Base-by-base conservation (phyloP, 2,888 invertebrate genomes). In the Amiota communis region DNA sequence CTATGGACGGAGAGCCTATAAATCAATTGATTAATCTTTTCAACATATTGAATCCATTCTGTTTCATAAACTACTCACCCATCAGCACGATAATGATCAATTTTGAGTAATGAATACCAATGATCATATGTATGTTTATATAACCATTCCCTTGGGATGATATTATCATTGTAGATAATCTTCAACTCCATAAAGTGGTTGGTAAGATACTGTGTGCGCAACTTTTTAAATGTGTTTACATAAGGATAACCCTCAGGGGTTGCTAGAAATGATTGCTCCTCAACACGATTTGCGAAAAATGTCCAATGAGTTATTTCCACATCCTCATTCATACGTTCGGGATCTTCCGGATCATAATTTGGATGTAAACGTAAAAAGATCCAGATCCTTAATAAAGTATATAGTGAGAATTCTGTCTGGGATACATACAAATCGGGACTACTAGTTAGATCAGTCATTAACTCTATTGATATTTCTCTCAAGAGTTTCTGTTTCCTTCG, bases 391-490 rank as follows among this genome's bases (percentile, higher is more conserved):
- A 95, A 86, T 86, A 95, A 89, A 67, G 93, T 92, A 80, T 95
- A 95, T 57, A 95, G 89, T 49, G 94, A 94, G 88, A 94, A 94
- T 89, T 95, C 95, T 0, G 95, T 95, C 89, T 95, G 95, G 90
- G 95, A 92, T 1, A 94, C 94, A 85, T 93, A 93, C 74, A 95
- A 90, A 80, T 93, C 92, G 0, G 93, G 92, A 86, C 93, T 93
- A 12, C 91, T 88, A 46, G 94, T 91, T 47, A 95, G 87, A 56
- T 92, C 90, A 3, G 91, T 90, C 93, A 95, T 93, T 75, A 95
- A 86, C 3, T 93, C 92, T n/a, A 92, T 88, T 47, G 93, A 93
- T 80, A 95, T 92, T 79, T 92, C 92, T 79, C 91, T 91, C 65
- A 95, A 88, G 75, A 92, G 91, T 53, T 90, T 89, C 0, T 92